Evolutionary conservation across 1,140 invertebrate genomes (phyloP).

Genomic region (Laupala kohalensis): DNA sequence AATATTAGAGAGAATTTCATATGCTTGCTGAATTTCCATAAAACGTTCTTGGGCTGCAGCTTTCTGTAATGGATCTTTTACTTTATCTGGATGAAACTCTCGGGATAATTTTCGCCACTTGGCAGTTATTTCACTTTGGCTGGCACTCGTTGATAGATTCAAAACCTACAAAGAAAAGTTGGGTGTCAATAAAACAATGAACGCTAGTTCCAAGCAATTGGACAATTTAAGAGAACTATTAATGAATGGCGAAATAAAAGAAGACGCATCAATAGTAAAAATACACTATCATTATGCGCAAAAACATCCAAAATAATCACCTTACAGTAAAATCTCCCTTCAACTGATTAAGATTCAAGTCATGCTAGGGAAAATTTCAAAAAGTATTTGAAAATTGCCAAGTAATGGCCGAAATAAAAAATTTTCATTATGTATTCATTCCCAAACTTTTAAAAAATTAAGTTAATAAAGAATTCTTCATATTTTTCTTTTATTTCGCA

Average conservation of each 20-base stretch:
- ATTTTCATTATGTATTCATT: too few relatives aligned
- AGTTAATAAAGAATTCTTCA: too few relatives aligned
- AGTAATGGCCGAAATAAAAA: too few relatives aligned
- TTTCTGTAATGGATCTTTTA: constrained; percentile 50
- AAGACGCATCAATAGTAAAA: neutral
- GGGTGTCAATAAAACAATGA: neutral
- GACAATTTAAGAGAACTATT: neutral
- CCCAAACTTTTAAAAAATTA: too few relatives aligned
- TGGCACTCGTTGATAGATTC: constrained; percentile 55
- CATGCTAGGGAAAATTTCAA: too few relatives aligned
- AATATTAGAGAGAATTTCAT: constrained; percentile 74
- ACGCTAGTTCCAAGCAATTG: neutral
- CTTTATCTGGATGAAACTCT: constrained; percentile 88
- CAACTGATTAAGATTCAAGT: too few relatives aligned
- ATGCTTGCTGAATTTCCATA: constrained; percentile 86
- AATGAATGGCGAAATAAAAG: neutral
- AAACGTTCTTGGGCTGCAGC: constrained; percentile 68
- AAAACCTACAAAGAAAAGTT: constrained; percentile 47
- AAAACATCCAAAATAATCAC: too few relatives aligned
- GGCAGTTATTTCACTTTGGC: constrained; percentile 71
- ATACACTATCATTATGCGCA: too few relatives aligned
- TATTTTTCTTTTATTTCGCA: too few relatives aligned
- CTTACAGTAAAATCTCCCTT: too few relatives aligned
- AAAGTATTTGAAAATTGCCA: too few relatives aligned
- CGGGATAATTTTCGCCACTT: constrained; percentile 68